phyloP scores from a whole-genome alignment of 1,140 invertebrate species.

The Drosophila orosa region DNA sequence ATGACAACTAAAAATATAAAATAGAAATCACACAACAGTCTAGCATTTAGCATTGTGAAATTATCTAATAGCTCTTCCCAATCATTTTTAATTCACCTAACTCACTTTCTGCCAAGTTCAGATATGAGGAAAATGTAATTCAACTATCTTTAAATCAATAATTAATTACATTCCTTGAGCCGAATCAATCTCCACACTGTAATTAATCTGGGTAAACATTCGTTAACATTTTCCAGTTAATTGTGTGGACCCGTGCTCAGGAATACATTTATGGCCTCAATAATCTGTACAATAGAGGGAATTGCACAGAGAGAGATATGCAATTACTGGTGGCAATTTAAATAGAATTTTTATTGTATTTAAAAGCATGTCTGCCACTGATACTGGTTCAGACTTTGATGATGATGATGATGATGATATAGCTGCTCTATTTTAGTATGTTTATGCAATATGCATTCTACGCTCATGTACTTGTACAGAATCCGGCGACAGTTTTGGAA shows the following conservation, averaged over 20 bases:
- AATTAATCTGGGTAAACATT: conserved; percentile 11
- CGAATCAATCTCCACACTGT: conserved; percentile 12
- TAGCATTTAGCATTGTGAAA: not conserved
- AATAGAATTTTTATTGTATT: conserved; percentile 77
- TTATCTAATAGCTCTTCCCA: not conserved
- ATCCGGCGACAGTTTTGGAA: conserved; percentile 68
- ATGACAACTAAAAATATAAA: not conserved
- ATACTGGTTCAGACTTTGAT: conserved; percentile 10
- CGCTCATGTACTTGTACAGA: conserved; percentile 16
- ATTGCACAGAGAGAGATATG: conserved; percentile 29
- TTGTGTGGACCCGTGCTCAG: conserved; percentile 14
- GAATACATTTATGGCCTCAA: conserved; percentile 61
- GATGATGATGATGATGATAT: conserved; percentile 13
- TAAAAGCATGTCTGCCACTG: conserved; percentile 53
- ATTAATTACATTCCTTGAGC: not conserved
- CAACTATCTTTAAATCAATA: not conserved
- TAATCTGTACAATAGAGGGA: conserved; percentile 38
- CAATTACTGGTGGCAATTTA: conserved; percentile 76
- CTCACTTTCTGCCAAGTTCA: conserved; percentile 1
- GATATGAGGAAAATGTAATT: not conserved
- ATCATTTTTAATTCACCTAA: not conserved
- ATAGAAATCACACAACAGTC: not conserved
- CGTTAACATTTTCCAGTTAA: conserved; percentile 30
- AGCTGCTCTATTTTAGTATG: conserved; percentile 59
- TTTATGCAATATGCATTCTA: conserved; percentile 55